A percentile compares a stretch with the other conserved stretches of the same genome.
Conservation (phyloP, 2,888 invertebrate species). For the Chelonus formosanus region DNA sequence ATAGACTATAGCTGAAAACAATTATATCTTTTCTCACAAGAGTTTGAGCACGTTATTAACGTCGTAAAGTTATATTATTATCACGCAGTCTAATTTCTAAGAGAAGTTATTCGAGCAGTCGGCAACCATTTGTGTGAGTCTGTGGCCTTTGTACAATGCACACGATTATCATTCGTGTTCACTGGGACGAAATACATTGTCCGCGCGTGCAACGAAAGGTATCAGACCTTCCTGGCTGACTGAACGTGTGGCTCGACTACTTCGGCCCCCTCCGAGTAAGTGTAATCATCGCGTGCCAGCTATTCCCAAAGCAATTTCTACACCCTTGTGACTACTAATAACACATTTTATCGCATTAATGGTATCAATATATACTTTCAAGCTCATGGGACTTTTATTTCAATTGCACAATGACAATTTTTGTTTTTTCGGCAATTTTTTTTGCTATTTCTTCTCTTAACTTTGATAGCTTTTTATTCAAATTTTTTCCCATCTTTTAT, state of each 20-base stretch:
- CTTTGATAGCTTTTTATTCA: too few species aligned
- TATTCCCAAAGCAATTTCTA: conserved; percentile 22
- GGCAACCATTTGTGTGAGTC: conserved; percentile 7
- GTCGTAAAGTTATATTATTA: conserved; percentile 12
- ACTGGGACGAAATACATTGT: conserved; percentile 35
- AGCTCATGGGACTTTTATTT: conserved; percentile 2
- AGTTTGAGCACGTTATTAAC: conserved; percentile 5
- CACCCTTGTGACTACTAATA: conserved; percentile 20
- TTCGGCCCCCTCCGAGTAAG: conserved; percentile 19
- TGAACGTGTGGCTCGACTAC: conserved; percentile 26
- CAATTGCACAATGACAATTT: background rate
- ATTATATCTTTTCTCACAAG: conserved; percentile 6
- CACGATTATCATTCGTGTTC: conserved; percentile 33
- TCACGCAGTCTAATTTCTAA: conserved; percentile 6
- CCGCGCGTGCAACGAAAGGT: conserved; percentile 30
- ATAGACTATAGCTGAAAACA: background rate
- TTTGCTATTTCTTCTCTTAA: too few species aligned
- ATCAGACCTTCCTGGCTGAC: conserved; percentile 30
- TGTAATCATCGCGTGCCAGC: conserved; percentile 30
- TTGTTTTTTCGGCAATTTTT: background rate
- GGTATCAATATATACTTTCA: background rate
- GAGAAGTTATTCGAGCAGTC: conserved; percentile 13
- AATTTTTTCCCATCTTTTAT: too few species aligned
- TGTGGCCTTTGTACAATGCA: conserved; percentile 24
- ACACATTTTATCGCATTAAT: conserved; percentile 14